These are phyloP conservation scores for Pseudomugil gertrudae DNA, from an alignment of 2,797 vertebrate species.

Conservation along the genomic window DNA sequence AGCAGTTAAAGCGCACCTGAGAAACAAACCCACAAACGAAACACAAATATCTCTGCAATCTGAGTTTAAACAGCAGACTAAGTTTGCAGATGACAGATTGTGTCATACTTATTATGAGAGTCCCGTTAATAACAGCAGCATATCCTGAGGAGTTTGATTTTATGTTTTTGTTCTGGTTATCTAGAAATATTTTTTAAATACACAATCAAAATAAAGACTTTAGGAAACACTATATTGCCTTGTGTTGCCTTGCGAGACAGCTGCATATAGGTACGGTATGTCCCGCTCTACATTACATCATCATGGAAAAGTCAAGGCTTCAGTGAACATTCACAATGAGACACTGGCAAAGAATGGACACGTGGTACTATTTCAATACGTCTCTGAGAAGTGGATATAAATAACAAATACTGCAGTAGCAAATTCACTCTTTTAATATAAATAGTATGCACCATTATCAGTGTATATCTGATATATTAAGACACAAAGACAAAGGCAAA, in stretches of 20 bases:
- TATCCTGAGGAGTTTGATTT: slow-evolving; percentile 54
- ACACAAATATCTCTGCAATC: slow-evolving; percentile 26
- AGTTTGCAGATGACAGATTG: slow-evolving; percentile 34
- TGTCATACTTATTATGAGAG: slow-evolving; percentile 47
- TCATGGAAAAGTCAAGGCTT: slow-evolving; percentile 20
- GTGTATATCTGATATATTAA: background rate
- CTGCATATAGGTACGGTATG: no score
- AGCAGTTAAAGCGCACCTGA: slow-evolving; percentile 6
- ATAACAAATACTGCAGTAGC: slow-evolving; percentile 18
- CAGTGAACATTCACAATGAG: slow-evolving; percentile 26
- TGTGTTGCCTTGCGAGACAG: slow-evolving; percentile 35
- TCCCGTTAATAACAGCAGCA: slow-evolving; percentile 34
- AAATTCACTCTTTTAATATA: slow-evolving; percentile 10
- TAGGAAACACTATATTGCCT: slow-evolving; percentile 49
- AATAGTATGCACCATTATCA: background rate
- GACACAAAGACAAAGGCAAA: no score
- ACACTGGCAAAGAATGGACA: slow-evolving; percentile 18
- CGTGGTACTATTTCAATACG: slow-evolving; percentile 14
- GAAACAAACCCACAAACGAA: slow-evolving; percentile 27
- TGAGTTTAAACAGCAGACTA: slow-evolving; percentile 13
- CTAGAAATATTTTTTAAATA: slow-evolving; percentile 57
- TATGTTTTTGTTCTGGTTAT: slow-evolving; percentile 28
- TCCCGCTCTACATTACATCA: slow-evolving; percentile 28
- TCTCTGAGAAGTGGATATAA: slow-evolving; percentile 34
- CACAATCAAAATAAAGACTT: slow-evolving; percentile 50